phyloP scores from a whole-genome alignment of 1,140 invertebrate species.

The Drosophila triauraria region DNA sequence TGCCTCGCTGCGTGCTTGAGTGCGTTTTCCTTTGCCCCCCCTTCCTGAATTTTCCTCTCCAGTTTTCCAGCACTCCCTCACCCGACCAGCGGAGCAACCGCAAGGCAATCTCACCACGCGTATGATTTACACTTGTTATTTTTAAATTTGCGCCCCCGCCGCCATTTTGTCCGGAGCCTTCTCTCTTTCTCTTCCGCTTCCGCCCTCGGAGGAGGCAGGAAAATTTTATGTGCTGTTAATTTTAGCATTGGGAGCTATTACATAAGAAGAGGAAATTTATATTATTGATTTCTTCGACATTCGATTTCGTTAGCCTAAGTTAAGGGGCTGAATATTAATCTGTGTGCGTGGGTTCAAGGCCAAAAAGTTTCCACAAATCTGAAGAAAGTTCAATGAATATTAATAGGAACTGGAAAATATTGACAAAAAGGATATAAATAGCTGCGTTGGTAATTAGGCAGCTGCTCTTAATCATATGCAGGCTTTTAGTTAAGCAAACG shows the following conservation, averaged over 20 bases:
- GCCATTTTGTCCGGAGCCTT: constrained; percentile 57
- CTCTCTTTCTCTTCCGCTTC: constrained; percentile 42
- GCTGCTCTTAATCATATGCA: constrained; percentile 14
- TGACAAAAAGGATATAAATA: constrained; percentile 6
- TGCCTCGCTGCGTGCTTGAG: constrained; percentile 61
- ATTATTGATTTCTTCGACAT: constrained; percentile 36
- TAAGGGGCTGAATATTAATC: constrained; percentile 1
- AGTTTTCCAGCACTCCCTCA: background rate
- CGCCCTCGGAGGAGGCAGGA: constrained; percentile 26
- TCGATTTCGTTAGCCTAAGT: constrained; percentile 2
- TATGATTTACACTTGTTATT: constrained; percentile 84
- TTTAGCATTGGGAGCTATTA: constrained; percentile 47
- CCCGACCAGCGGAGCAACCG: constrained; percentile 21
- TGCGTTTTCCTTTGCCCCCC: constrained; percentile 39
- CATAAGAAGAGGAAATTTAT: constrained; percentile 33
- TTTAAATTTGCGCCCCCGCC: constrained; percentile 64
- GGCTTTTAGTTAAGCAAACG: no score
- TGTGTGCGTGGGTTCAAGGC: constrained; percentile 1
- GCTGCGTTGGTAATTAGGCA: background rate
- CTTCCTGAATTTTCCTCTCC: background rate
- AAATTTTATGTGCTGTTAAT: constrained; percentile 61
- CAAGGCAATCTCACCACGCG: constrained; percentile 59
- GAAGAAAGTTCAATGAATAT: constrained; percentile 10
- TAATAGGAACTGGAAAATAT: constrained; percentile 1
- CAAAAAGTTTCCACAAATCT: constrained; percentile 11